phyloP scores from a whole-genome alignment of 1,140 invertebrate species.

The Lethrus apterus region DNA sequence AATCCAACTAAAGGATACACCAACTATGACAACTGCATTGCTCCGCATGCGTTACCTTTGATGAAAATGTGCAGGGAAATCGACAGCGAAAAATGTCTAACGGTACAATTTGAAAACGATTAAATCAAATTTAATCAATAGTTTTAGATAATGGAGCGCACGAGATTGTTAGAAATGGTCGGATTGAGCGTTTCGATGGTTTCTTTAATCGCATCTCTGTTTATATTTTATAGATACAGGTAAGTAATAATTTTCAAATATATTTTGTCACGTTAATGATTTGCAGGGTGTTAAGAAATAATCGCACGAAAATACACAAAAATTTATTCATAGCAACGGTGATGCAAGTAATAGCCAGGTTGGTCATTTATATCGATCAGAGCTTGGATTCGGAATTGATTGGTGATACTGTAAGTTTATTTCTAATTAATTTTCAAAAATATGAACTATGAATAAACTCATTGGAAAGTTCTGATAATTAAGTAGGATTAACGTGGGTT shows the following conservation, averaged over 20 bases:
- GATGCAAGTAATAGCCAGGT: conserved; percentile 73
- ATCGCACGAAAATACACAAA: conserved; percentile 80
- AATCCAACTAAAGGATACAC: conserved; percentile 64
- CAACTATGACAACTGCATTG: conserved; percentile 79
- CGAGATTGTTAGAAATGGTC: conserved; percentile 71
- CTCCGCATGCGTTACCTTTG: conserved; percentile 59
- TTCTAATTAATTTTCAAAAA: conserved; percentile 1
- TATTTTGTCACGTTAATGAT: background rate
- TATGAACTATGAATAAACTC: background rate
- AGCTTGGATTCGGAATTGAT: conserved; percentile 54
- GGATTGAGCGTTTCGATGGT: conserved; percentile 70
- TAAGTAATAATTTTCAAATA: too few species aligned
- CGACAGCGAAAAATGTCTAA: conserved; percentile 44
- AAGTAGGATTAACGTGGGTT: background rate
- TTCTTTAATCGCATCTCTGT: conserved; percentile 63
- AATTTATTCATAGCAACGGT: conserved; percentile 82
- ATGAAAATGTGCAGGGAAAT: conserved; percentile 51
- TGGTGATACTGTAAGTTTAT: conserved; percentile 65
- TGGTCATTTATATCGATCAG: conserved; percentile 81
- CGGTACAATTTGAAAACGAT: conserved; percentile 28
- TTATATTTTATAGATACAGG: conserved; percentile 77
- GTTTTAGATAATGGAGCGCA: conserved; percentile 66
- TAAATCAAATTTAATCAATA: conserved; percentile 44
- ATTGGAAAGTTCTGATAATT: background rate
- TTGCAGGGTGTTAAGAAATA: conserved; percentile 72